Base-by-base conservation (phyloP, 2,888 invertebrate genomes). In the Sphecodes monilicornis region DNA sequence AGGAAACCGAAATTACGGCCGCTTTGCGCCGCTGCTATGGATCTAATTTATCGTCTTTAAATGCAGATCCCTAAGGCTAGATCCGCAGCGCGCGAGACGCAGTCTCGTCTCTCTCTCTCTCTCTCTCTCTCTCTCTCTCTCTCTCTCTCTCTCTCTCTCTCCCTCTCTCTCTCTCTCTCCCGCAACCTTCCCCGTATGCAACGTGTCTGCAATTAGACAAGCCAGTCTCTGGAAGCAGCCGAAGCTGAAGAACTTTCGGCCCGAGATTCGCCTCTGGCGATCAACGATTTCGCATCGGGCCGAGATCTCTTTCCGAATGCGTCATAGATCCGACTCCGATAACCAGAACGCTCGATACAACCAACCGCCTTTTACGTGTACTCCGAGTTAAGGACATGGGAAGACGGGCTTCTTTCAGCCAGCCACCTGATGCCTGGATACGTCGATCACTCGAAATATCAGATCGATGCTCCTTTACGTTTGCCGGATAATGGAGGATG, bases 31-130 rank as follows among this genome's bases (percentile, higher is more conserved):
- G 82, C 39, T 70, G 80, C 76, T 89, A 87, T 79, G 88, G 82
- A 88, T 88, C 86, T 92, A 92, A 92, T 93, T 92, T 92, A 92
- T 93, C 83, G 92, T 88, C 89, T 91, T 90, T 92, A 91, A 93
- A 92, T 92, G 91, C 90, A 91, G 91, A 91, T 91, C 86, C 90
- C 79, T 75, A 68, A 78, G 76, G 82, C 75, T 81, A 79, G 81
- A 77, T 74, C 50, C 36, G 22, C 18, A 32, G 66, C 13, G 43
- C 18, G 50, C 68, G 76, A 29, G 26, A 11, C 32, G 18, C n/a
- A 16, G 68, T 22, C 41, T 22, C 32, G 13, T 6, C 46, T 41
- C 13, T 16, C 64, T 18, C n/a, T 46, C 46, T 18, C 46, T 18
- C 5, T 46, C 18, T 46, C 46, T 2, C 18, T 46, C 46, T 46